Evolutionary conservation across 2,797 vertebrate genomes (phyloP), one percentile per base, ranked within the genome.

Genomic region (Chelidonichthys spinosus): DNA sequence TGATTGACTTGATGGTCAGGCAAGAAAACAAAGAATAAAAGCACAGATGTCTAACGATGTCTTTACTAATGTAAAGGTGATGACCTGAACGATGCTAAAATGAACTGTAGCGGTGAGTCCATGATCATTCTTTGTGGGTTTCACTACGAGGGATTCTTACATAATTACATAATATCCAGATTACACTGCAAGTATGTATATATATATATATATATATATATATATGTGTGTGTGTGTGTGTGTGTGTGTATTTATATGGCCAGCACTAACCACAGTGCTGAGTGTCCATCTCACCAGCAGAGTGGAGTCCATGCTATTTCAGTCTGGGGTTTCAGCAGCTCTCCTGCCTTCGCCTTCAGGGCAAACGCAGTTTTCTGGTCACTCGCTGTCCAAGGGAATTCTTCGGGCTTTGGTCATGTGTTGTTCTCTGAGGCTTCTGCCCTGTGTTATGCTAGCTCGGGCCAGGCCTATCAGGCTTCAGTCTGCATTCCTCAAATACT

Each of bases 401-500:
- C 91, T 91, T 92, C 76, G n/a, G 90, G 86, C 85, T 90, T 91
- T 88, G 76, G 89, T 86, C 90, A 76, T 85, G 84, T 89, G 84
- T 90, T 92, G 84, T 85, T 88, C 89, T 91, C 85, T 87, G 87
- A 93, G 89, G 89, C 88, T 89, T 89, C 83, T 90, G 87, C 86
- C 78, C 87, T 91, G 79, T 91, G 79, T 89, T 91, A 69, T 90
- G 84, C 85, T 87, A 74, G 72, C 89, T 64, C 62, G 84, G 74
- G 63, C 67, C 69, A 78, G 40, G 74, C 83, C 79, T 89, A 91
- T 91, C 86, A 89, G 64, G 78, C 87, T 89, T 89, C 84, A 78
- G 81, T 83, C 86, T 92, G 86, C 90, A 89, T 92, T 92, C 89
- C 87, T 89, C 40, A 89, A 90, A 92, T 90, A 90, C 89, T 89